These are phyloP conservation scores for Drosophila pseudoobscura DNA, from an alignment of 1,140 invertebrate genomes.

Conservation along the genomic window DNA sequence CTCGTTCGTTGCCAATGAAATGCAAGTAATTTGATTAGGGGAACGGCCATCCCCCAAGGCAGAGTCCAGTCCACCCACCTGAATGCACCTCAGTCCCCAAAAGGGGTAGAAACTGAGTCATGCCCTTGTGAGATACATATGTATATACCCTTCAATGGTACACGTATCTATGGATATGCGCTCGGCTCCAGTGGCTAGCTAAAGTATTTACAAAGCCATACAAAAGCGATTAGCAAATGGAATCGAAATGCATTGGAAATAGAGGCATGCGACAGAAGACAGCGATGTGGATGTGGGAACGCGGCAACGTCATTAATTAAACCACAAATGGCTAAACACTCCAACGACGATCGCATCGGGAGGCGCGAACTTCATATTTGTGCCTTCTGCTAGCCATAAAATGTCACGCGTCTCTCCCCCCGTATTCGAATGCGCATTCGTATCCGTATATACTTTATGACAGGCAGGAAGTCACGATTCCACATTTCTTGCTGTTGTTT, in stretches of 20 bases:
- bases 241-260: constrained; percentile 14
- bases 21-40: constrained; percentile 66
- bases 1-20: constrained; percentile 31
- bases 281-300: constrained; percentile 22
- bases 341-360: constrained; percentile 6
- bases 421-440: background rate
- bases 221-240: constrained; percentile 49
- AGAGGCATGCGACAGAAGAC: background rate
- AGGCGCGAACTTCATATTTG: constrained; percentile 44
- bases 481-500: constrained; percentile 29
- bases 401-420: constrained; percentile 36
- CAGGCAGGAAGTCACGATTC: constrained; percentile 75
- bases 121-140: no score
- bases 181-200: constrained; percentile 1
- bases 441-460: constrained; percentile 55
- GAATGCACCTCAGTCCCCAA: no score
- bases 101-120: no score
- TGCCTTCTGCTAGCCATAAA: constrained; percentile 73
- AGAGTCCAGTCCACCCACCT: constrained; percentile 1
- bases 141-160: no score
- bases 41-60: constrained; percentile 8
- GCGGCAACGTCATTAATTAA: constrained; percentile 73
- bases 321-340: constrained; percentile 63
- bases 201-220: constrained; percentile 51
- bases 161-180: no score